Base-by-base conservation (phyloP, 2,888 invertebrate genomes). In the Caenorhabditis angaria region DNA sequence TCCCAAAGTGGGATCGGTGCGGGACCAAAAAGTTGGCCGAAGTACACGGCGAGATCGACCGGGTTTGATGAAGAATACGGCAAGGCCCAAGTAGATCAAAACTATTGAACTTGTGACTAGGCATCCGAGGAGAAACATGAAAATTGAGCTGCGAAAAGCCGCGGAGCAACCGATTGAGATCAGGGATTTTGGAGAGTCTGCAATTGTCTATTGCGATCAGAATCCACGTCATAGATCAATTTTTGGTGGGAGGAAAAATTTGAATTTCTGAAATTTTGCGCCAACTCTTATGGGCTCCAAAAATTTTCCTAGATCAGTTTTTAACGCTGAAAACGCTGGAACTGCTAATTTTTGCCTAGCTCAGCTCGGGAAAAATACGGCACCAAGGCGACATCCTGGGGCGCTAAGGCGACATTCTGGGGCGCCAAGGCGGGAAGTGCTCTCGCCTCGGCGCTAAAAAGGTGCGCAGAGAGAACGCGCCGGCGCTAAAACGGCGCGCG, bases 81-180 rank as follows among this genome's bases (percentile, higher is more conserved):
- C 76, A 47, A 71, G 71, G 12, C 70, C 67, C 22, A 78, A 63
- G 55, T 78, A 78, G 54, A 78, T 61, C 18, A 78, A 67, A 18
- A 78, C 74, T n/a, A 67, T 66, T 5, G 60, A 61, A 35, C 74
- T 74, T 56, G 85, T 85, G 29, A 80, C 76, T 0, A 85, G 62
- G 53, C 85, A 85, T 28, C 85, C 85, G 25, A 85, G 74, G 12
- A 85, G 69, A 66, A 85, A 85, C 85, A 84, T 84, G 35, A 85
- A 76, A 8, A 83, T 27, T 8, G 81, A 80, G 28, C 71, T 83
- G 8, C 81, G 78, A 55, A 84, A 65, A 54, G 70, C 70, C 12
- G 72, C 65, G 12, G 74, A 60, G 66, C 71, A 76, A 22, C 57
- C 57, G 24, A 50, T 29, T 12, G 27, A 27, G 28, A 73, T 56